A percentile compares a stretch with the other conserved stretches of the same genome.
Evolutionary conservation across 1,140 invertebrate species (phyloP).

Genomic region (Batillaria attramentaria): DNA sequence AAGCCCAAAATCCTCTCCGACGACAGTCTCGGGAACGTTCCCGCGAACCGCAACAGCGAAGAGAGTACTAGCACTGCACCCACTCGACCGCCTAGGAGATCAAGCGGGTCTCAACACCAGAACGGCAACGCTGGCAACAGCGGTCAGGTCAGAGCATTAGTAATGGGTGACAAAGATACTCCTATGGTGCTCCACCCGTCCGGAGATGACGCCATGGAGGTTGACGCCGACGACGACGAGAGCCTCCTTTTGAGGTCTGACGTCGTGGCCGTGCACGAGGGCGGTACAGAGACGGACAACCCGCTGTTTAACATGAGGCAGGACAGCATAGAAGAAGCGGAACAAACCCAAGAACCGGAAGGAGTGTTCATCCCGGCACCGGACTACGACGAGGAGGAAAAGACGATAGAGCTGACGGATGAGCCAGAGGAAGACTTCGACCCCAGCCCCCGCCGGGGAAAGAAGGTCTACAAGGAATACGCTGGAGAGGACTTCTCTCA

Average conservation of each 20-base stretch:
- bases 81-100: background rate
- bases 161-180: constrained; percentile 38
- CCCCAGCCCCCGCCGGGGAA: background rate
- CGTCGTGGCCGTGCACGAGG: background rate
- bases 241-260: constrained; percentile 8
- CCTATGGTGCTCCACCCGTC: constrained; percentile 32
- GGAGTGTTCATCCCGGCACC: constrained; percentile 39
- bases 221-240: background rate
- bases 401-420: constrained; percentile 34
- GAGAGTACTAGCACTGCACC: background rate
- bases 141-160: constrained; percentile 14
- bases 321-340: background rate
- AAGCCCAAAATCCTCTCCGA: constrained; percentile 37
- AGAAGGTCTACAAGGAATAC: constrained; percentile 36
- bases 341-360: background rate
- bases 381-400: constrained; percentile 47
- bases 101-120: background rate
- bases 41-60: background rate
- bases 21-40: background rate
- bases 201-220: background rate
- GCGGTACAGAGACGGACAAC: constrained; percentile 10
- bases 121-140: background rate
- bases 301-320: constrained; percentile 13
- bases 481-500: constrained; percentile 41
- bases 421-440: constrained; percentile 22